A percentile compares a stretch with the other conserved stretches of the same genome.
Conservation (phyloP, 2,888 invertebrate species). For the Onchidella celtica region DNA sequence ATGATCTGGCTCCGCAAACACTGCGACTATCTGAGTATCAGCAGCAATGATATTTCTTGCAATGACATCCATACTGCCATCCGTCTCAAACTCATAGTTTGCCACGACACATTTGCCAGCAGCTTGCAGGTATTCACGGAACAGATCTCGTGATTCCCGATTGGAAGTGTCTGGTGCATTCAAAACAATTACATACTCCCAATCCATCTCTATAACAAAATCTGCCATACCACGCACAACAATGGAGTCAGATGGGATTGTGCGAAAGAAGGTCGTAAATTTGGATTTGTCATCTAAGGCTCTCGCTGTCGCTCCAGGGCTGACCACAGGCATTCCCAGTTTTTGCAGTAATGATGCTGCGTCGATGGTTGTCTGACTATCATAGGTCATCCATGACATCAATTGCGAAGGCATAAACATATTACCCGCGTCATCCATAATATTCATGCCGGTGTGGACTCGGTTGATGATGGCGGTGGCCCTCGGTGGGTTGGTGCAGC, state of each 20-base stretch:
- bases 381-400: slow-evolving; percentile 70
- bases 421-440: slow-evolving; percentile 1
- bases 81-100: slow-evolving; percentile 71
- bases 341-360: slow-evolving; percentile 62
- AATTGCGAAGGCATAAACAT: slow-evolving; percentile 51
- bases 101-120: slow-evolving; percentile 70
- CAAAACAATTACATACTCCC: slow-evolving; percentile 70
- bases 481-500: slow-evolving; percentile 66
- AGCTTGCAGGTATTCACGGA: slow-evolving; percentile 57
- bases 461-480: slow-evolving; percentile 67
- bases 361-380: slow-evolving; percentile 69
- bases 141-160: slow-evolving; percentile 60
- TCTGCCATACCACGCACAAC: slow-evolving; percentile 70
- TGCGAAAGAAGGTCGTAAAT: slow-evolving; percentile 73
- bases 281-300: slow-evolving; percentile 62
- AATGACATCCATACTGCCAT: slow-evolving; percentile 64
- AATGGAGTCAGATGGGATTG: slow-evolving; percentile 68
- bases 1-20: slow-evolving; percentile 67
- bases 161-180: slow-evolving; percentile 69
- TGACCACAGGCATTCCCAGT: slow-evolving; percentile 81
- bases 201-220: slow-evolving; percentile 63
- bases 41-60: slow-evolving; percentile 63
- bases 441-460: slow-evolving; percentile 60
- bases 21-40: slow-evolving; percentile 70
- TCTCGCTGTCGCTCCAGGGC: slow-evolving; percentile 69